Evolutionary conservation across 92 coral and sea anemone genomes (phyloP), one percentile per base, ranked within the genome.

Genomic region (Heliopora coerulea): DNA sequence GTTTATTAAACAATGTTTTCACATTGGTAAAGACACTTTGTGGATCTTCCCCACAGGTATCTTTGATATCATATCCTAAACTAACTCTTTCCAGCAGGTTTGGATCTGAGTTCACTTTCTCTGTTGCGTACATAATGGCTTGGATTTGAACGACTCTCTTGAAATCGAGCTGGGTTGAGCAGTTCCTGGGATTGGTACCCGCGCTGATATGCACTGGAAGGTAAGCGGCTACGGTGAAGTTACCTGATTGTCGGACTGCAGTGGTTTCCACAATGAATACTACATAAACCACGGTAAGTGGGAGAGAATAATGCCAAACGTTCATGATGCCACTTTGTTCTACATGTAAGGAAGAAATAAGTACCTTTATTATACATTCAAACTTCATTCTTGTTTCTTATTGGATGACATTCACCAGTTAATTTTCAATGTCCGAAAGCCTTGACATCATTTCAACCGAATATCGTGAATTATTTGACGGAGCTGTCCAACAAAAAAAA

Each of bases 81-180:
- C 63, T 30, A 5, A 50, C 25, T 11, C 28, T 18, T 11, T 23
- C 49, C 40, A 17, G 8, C 25, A 70, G 54, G 42, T 20, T 35
- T 70, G 62, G 62, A 25, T 70, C 63, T 26, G 34, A 17, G 49
- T 54, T 52, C 0, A 70, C 0, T 19, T 70, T 32, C 1, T 30
- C 1, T 8, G 54, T 48, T 1, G 77, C 77, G 19, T 50, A 70
- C 32, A 2, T 32, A 3, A 70, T 8, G 10, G 77, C 77, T 54
- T 52, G 48, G 27, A 46, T 70, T 50, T 70, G 20, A 26, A 70
- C 77, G 49, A 58, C 63, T 14, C 46, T 49, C 39, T 70, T 70
- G 37, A 70, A 70, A 25, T 70, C 24, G 13, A 70, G 63, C 6
- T 70, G 56, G 42, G 29, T 70, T 10, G 77, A 52, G 42, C 77